Evolutionary conservation across 92 coral and sea anemone genomes (phyloP), one percentile per base, ranked within the genome.

Genomic region (Desmophyllum pertusum): DNA sequence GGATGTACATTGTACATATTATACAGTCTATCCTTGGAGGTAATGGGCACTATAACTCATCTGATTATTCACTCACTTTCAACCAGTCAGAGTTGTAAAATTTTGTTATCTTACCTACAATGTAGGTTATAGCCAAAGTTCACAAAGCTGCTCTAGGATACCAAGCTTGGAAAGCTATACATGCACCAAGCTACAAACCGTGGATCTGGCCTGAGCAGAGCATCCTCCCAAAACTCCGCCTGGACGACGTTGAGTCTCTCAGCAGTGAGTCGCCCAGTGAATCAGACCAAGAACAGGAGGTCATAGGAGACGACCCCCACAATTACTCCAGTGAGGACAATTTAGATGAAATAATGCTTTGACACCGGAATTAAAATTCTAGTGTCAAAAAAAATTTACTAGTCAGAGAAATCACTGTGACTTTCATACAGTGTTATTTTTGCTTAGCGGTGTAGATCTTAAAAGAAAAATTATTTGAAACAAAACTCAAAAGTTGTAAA

Each of bases 151-250:
- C 98, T 57, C 85, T 86, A 36, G 93, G 85, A 7, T 96, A 96
- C 77, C 87, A 80, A 71, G 91, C 85, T 18, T 96, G 99, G 99
- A 96, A 96, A 76, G 85, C 77, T 42, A 78, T 84, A 42, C 93
- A 96, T 77, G 87, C 88, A 46, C 99, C 99, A 2, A 91, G 88
- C 57, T 92, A 90, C 70, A 96, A 94, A 53, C 98, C 98, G 4
- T 96, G 98, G 98, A 73, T 96, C 35, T 83, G 93, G 89, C 97
- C 98, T 61, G 98, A 94, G 39, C 98, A 96, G 84, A 96, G 91
- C 78, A 87, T 86, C 23, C 87, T 96, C 27, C 96, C 98, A 46
- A 70, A 87, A 53, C 88, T 93, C 19, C 85, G 87, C 37, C 70
- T 50, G 35, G 98, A 94, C 9, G 98, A 96, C 51, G 88, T 94